Conservation (phyloP, 1,140 invertebrate species). For the Heliconius hermathena region DNA sequence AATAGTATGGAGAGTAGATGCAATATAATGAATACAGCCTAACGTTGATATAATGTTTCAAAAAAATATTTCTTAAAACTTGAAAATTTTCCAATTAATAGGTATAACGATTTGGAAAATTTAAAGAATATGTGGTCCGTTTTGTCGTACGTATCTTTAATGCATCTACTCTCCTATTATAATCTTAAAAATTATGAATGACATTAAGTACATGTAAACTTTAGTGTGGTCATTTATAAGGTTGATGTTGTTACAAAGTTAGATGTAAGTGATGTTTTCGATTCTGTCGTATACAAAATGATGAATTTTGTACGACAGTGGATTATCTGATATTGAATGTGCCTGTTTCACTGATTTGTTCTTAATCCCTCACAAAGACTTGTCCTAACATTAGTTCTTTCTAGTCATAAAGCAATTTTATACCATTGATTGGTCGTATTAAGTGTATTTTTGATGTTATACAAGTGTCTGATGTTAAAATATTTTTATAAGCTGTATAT, state of each 20-base stretch:
- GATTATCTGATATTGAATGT: constrained; percentile 40
- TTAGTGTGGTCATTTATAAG: constrained; percentile 9
- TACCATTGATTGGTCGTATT: constrained; percentile 47
- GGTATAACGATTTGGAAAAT: no score
- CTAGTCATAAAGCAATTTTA: constrained; percentile 47
- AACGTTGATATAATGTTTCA: not conserved
- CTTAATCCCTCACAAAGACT: constrained; percentile 38
- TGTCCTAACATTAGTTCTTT: constrained; percentile 36
- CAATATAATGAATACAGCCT: not conserved
- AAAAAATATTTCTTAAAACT: not conserved
- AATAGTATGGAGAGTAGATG: not conserved
- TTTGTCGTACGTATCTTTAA: not conserved
- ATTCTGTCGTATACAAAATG: constrained; percentile 10
- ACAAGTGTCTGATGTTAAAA: constrained; percentile 66
- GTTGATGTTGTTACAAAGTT: constrained; percentile 27
- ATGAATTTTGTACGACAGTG: constrained; percentile 13
- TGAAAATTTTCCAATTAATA: not conserved
- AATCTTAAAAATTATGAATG: constrained; percentile 4
- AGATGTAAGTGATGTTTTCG: constrained; percentile 17
- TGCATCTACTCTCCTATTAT: not conserved
- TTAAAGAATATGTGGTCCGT: no score
- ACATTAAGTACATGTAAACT: not conserved
- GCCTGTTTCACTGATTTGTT: constrained; percentile 40
- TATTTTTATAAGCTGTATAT: constrained; percentile 75
- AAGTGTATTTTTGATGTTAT: constrained; percentile 75